Evolutionary conservation across 1,140 invertebrate genomes (phyloP), one percentile per base, ranked within the genome.

Genomic region (Drosophila virilis): DNA sequence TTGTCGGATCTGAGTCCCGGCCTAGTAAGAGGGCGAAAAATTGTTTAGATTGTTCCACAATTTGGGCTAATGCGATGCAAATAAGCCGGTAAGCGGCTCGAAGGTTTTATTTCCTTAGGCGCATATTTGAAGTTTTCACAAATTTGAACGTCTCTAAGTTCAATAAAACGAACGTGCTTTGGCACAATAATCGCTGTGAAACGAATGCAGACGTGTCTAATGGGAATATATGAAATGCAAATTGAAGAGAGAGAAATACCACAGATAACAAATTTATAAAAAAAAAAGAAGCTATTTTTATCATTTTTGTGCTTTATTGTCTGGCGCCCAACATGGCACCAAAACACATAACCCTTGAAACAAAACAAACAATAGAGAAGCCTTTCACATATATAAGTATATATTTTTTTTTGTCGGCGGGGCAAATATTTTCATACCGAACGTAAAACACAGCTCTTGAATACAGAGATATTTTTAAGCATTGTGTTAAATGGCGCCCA

Each of bases 11-110:
- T 42, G 6, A 12, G 22, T 12, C 42, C 52, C 60, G 22, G 28
- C n/a, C 17, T 35, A 42, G 42, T 15, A 38, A 28, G n/a, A 38
- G 52, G 9, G 8, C 28, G 6, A 35, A 60, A 40, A 62, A 71
- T 55, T 57, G 51, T 51, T 70, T 64, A 60, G 37, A 66, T 35
- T 12, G 61, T 35, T 1, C 37, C 38, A 17, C 48, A 64, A 57
- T 68, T 68, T 15, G 51, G 17, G 15, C 22, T 40, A 48, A 58
- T 62, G 12, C 17, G 17, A 50, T n/a, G 40, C 12, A 40, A 48
- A 50, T 42, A 51, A 33, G 15, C 38, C 37, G 57, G 40, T 28
- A 28, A 28, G 22, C 22, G 4, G 22, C 22, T 28, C 22, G 4
- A 28, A 28, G 22, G 2, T 28, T 28, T 28, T 0, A 0, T 28